These are phyloP conservation scores for Philereme transversata DNA, from an alignment of 2,888 invertebrate species.

Conservation along the genomic window DNA sequence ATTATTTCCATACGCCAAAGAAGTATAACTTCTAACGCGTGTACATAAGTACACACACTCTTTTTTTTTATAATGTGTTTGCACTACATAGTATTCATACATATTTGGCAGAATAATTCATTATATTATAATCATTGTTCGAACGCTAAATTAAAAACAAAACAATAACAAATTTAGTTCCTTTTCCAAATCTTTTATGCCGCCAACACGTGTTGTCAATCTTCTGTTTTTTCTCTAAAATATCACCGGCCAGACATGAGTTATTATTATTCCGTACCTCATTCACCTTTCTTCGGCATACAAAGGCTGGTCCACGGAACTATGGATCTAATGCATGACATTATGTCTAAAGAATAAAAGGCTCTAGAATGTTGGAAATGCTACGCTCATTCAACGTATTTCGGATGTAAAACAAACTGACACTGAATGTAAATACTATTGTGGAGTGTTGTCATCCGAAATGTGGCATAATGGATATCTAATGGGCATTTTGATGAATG, in stretches of 20 bases:
- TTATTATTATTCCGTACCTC: conserved; percentile 77
- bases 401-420: conserved; percentile 83
- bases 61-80: no score
- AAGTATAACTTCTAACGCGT: no score
- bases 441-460: conserved; percentile 75
- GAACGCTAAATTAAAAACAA: no score
- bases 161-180: conserved; percentile 35
- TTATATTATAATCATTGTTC: no score
- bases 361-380: conserved; percentile 71
- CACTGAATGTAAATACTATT: conserved; percentile 83
- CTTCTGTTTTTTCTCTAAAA: conserved; percentile 53
- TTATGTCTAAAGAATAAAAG: conserved; percentile 74
- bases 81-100: no score
- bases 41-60: no score
- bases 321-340: conserved; percentile 72
- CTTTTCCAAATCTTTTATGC: conserved; percentile 64
- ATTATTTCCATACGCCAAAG: no score
- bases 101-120: no score
- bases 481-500: conserved; percentile 72
- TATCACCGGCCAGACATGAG: conserved; percentile 69
- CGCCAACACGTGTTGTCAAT: conserved; percentile 73
- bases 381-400: conserved; percentile 78
- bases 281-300: conserved; percentile 77
- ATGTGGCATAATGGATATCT: conserved; percentile 78
- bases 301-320: conserved; percentile 73